Conservation (phyloP, 2,113 vertebrate species). For the Tragulus kanchil region DNA sequence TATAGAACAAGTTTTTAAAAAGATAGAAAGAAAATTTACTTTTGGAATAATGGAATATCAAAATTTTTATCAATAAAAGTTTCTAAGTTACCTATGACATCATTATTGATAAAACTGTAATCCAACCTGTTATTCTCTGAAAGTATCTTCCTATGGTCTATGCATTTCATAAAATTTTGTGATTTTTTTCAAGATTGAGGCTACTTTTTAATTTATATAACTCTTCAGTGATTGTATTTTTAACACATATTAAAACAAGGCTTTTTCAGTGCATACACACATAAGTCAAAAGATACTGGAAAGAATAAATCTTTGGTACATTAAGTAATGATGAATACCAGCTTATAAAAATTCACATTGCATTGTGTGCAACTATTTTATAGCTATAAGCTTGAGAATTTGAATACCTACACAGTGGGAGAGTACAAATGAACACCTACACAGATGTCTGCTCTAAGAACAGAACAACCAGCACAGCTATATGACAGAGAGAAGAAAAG, state of each 20-base stretch:
- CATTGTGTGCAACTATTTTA: constrained; percentile 85
- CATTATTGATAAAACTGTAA: constrained; percentile 75
- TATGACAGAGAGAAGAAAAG: constrained; percentile 85
- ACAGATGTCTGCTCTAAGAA: constrained; percentile 85
- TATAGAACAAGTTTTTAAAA: not conserved
- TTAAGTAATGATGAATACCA: constrained; percentile 84
- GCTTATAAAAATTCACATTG: constrained; percentile 86
- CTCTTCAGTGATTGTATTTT: constrained; percentile 79
- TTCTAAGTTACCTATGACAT: constrained; percentile 52
- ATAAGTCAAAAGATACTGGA: constrained; percentile 84
- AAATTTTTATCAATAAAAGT: constrained; percentile 70
- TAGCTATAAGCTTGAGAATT: constrained; percentile 83
- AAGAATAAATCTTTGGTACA: constrained; percentile 84
- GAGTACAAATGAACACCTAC: constrained; percentile 85
- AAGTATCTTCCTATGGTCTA: constrained; percentile 72
- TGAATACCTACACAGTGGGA: constrained; percentile 85
- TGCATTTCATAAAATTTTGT: constrained; percentile 74
- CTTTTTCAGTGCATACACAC: constrained; percentile 83
- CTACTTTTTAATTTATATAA: constrained; percentile 76
- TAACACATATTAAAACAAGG: constrained; percentile 77
- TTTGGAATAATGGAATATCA: constrained; percentile 68
- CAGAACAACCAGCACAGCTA: constrained; percentile 81
- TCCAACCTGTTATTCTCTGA: constrained; percentile 64
- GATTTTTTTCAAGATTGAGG: constrained; percentile 71
- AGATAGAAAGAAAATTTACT: not conserved